Percentiles rank a stretch among this genome's conserved stretches.
Evolutionary conservation across 2,888 invertebrate species (phyloP).

Genomic region (Tipula vernalis): DNA sequence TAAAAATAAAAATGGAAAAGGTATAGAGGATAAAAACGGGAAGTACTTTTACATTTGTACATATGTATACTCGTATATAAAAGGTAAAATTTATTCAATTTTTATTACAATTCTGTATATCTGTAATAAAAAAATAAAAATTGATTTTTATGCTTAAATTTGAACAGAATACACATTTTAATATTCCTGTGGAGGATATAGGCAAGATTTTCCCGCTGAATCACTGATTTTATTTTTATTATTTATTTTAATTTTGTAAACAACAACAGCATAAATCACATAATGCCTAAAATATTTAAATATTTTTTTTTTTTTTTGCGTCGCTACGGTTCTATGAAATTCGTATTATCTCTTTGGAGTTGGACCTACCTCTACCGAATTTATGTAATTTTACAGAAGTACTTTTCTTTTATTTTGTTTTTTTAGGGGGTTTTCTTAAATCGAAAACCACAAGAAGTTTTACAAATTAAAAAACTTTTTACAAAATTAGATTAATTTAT

Average conservation of each 20-base stretch:
- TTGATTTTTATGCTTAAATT: background rate
- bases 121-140: background rate
- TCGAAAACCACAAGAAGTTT: background rate
- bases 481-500: background rate
- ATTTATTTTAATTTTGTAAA: background rate
- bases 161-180: background rate
- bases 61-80: background rate
- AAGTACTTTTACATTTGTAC: background rate
- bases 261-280: background rate
- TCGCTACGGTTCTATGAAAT: too few species aligned
- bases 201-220: background rate
- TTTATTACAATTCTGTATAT: background rate
- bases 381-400: background rate
- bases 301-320: background rate
- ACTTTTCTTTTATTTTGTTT: background rate
- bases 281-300: background rate
- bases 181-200: background rate
- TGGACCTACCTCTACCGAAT: background rate
- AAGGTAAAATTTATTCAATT: background rate
- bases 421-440: background rate
- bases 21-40: background rate
- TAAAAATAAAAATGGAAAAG: background rate
- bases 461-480: background rate
- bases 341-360: too few species aligned
- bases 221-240: background rate